A percentile compares a stretch with the other conserved stretches of the same genome.
These are phyloP conservation scores for Aproaerema taeniolella DNA, from an alignment of 2,888 invertebrate species.

Conservation along the genomic window DNA sequence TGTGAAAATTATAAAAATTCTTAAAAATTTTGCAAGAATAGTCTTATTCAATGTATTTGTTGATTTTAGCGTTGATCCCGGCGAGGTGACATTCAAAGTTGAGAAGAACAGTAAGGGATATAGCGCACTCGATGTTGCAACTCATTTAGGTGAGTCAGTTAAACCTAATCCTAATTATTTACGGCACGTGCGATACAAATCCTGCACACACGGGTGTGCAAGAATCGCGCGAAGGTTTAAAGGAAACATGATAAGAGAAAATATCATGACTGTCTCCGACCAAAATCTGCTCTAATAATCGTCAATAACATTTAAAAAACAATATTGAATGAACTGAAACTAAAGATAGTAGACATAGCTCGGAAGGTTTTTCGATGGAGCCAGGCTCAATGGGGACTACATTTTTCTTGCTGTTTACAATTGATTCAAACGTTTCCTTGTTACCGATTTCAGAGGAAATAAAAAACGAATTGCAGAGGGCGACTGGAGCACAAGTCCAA, in stretches of 20 bases:
- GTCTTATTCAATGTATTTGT: constrained; percentile 14
- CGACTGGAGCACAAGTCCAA: constrained; percentile 82
- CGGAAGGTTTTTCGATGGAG: too few species aligned
- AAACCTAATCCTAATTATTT: too few species aligned
- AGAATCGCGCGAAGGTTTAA: too few species aligned
- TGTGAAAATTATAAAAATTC: constrained; percentile 4
- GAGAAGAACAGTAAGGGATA: constrained; percentile 79
- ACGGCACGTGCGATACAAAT: too few species aligned
- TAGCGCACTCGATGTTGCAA: constrained; percentile 82
- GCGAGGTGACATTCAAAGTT: constrained; percentile 88
- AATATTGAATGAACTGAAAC: background rate
- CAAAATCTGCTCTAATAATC: too few species aligned
- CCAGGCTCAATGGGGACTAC: too few species aligned
- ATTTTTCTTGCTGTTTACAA: background rate
- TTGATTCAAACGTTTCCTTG: background rate
- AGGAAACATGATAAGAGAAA: too few species aligned
- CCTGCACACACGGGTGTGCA: too few species aligned
- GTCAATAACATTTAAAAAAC: background rate
- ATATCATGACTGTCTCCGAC: too few species aligned
- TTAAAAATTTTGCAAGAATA: too few species aligned
- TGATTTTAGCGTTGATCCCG: constrained; percentile 81
- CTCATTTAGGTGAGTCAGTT: constrained; percentile 76
- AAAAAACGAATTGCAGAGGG: constrained; percentile 80
- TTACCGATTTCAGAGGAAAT: constrained; percentile 64
- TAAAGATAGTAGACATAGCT: too few species aligned